Percentiles rank a stretch among this genome's conserved stretches.
phyloP scores from a whole-genome alignment of 1,140 invertebrate genomes.

The Zaprionus lachaisei region DNA sequence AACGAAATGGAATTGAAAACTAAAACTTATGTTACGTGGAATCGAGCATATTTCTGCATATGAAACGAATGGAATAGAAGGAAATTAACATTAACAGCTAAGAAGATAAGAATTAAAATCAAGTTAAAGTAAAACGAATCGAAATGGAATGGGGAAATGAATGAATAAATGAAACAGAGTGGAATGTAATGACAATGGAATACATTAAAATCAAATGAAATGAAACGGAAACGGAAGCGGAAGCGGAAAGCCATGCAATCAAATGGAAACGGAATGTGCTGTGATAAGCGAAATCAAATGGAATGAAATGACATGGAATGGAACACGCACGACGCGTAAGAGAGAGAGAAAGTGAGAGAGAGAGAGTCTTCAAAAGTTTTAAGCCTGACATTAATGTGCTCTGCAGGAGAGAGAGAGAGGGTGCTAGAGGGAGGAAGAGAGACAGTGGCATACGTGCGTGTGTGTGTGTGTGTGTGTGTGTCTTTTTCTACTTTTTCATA shows the following conservation, averaged over 20 bases:
- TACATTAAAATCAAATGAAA: background rate
- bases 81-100: too few species aligned
- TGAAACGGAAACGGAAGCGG: background rate
- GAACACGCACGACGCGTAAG: background rate
- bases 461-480: conserved; percentile 3
- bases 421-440: background rate
- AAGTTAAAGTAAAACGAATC: too few species aligned
- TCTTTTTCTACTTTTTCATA: conserved; percentile 1
- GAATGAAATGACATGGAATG: background rate
- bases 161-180: background rate
- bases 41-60: too few species aligned
- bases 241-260: background rate
- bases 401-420: background rate
- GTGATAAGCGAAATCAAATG: background rate
- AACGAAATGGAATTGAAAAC: too few species aligned
- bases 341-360: too few species aligned
- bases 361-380: background rate
- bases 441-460: background rate
- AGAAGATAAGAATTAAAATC: too few species aligned
- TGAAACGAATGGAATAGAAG: too few species aligned
- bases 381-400: conserved; percentile 7
- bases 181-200: background rate
- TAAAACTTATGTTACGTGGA: too few species aligned
- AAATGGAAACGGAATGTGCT: background rate
- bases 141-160: background rate